Conservation (phyloP, 2,797 vertebrate genomes). For the Halcyon badia region DNA sequence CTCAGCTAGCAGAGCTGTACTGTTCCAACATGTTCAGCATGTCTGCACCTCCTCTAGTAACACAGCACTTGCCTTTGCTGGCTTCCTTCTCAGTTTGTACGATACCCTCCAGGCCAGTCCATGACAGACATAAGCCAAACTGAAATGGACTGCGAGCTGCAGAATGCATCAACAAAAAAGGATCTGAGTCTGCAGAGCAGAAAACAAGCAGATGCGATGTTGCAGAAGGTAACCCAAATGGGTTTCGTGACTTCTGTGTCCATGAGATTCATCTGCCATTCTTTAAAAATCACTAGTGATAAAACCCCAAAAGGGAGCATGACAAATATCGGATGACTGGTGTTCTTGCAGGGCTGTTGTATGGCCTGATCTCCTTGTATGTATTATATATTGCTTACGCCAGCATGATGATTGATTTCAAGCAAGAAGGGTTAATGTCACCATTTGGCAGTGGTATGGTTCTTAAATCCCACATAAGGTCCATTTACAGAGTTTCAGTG, state of each 20-base stretch:
- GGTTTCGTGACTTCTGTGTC: background rate
- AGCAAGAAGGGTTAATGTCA: slow-evolving; percentile 35
- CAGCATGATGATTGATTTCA: background rate
- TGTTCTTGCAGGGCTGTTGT: background rate
- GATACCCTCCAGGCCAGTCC: background rate
- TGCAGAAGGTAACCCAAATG: background rate
- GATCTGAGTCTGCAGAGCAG: background rate
- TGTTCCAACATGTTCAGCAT: background rate
- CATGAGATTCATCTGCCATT: background rate
- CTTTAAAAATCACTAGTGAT: background rate
- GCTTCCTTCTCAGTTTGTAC: background rate
- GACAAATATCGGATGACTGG: background rate
- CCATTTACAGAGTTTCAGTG: slow-evolving; percentile 12
- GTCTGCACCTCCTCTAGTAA: slow-evolving; percentile 10
- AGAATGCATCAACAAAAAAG: background rate
- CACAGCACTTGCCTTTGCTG: slow-evolving; percentile 9
- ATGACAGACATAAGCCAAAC: background rate
- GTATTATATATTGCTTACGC: background rate
- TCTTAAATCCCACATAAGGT: slow-evolving; percentile 3
- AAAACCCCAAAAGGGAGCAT: background rate
- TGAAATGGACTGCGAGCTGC: background rate
- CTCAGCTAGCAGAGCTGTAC: slow-evolving; percentile 6
- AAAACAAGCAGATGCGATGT: background rate
- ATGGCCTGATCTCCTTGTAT: background rate
- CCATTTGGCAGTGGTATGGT: background rate